Evolutionary conservation across 2,113 vertebrate species (phyloP), one percentile per base, ranked within the genome.

Genomic region (Chionis minor): DNA sequence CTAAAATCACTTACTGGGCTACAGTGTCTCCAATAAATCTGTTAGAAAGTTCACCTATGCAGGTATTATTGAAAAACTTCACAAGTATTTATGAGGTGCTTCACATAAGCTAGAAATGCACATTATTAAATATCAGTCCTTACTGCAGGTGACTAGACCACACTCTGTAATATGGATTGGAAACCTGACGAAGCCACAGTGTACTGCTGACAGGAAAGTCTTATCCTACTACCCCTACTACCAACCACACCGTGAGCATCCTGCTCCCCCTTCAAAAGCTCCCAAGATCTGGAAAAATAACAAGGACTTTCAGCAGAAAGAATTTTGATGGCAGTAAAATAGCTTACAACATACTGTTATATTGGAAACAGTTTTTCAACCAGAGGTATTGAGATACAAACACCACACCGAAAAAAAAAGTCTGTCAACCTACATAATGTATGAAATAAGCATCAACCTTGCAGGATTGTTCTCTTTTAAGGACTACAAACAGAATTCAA

Each of bases 401-500:
- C 35, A 70, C 35, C 52, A 72, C 33, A 40, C 5, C 26, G 21
- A 4, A 10, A 47, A 45, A 51, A 54, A 18, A 51, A 70, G 35
- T 38, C 75, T 45, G 84, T 56, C 72, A 95, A 63, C 22, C 80
- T 71, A 87, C 61, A 73, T 15, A 91, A 81, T 42, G 49, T 5
- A 90, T 23, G 62, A 52, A 69, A 70, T 92, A 87, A 71, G 66
- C 58, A 84, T 79, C 66, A 75, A 66, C 40, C 56, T 81, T 79
- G 15, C 80, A 92, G 51, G 54, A 94, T 91, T 95, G 69, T 85
- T 94, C 56, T 92, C n/a, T 93, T 93, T 78, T 49, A 85, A 63
- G 32, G 44, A 96, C 91, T 95, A 94, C 82, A 96, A 92, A 97
- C 35, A 93, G 94, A 96, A 92, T 45, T 79, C 61, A 54, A 86